phyloP scores from a whole-genome alignment of 2,113 vertebrate species.

The Cygnus buccinator region DNA sequence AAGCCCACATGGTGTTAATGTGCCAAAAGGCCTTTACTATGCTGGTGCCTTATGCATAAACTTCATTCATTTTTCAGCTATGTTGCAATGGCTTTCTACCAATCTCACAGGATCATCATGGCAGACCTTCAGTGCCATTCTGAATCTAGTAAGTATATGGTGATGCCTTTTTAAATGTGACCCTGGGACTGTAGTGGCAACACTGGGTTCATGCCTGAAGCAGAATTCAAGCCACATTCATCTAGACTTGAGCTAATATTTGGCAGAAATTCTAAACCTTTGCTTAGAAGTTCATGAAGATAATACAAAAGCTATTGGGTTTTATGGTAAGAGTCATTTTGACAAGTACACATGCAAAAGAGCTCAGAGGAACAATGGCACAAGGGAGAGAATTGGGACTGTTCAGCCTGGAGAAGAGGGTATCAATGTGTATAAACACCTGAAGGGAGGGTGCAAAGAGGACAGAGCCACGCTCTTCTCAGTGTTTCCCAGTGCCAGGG shows the following conservation, averaged over 20 bases:
- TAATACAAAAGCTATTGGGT: not conserved
- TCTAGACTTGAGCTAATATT: not conserved
- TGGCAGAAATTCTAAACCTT: not conserved
- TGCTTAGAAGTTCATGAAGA: not conserved
- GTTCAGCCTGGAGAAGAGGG: too few species aligned
- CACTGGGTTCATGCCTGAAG: not conserved
- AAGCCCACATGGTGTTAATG: not conserved
- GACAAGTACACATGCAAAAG: not conserved
- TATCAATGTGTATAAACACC: too few species aligned
- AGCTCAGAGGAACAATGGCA: not conserved
- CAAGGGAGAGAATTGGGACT: too few species aligned
- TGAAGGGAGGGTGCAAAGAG: too few species aligned
- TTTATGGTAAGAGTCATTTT: not conserved
- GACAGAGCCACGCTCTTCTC: too few species aligned
- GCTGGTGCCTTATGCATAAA: not conserved
- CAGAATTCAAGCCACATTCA: not conserved
- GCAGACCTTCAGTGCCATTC: not conserved
- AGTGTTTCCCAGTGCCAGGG: too few species aligned
- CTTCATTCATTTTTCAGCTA: not conserved
- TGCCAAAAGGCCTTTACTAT: not conserved
- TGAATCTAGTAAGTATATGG: not conserved
- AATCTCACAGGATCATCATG: not conserved
- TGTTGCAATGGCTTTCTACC: not conserved
- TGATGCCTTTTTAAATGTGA: not conserved
- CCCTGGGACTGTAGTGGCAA: not conserved